Percentiles rank a stretch among this genome's conserved stretches.
Evolutionary conservation across 2,888 invertebrate species (phyloP).

Genomic region (Alloscopus bannaensis): DNA sequence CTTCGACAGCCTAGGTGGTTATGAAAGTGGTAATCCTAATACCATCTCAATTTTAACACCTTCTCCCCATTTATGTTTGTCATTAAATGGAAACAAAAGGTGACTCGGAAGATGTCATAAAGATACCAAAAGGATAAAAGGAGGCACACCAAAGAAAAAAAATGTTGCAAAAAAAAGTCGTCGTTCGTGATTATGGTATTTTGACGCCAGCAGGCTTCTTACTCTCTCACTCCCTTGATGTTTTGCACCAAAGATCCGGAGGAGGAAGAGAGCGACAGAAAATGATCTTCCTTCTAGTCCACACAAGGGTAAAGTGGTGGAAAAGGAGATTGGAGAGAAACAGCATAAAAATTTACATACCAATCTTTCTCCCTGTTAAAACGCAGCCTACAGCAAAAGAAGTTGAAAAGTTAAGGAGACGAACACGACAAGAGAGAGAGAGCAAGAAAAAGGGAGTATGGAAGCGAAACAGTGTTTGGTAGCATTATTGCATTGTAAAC

Average conservation of each 20-base stretch:
- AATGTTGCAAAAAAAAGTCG: slow-evolving; percentile 17
- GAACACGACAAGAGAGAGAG: no score
- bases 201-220: slow-evolving; percentile 10
- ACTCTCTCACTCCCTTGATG: no score
- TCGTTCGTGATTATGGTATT: slow-evolving; percentile 12
- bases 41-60: slow-evolving; percentile 19
- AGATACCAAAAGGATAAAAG: no score
- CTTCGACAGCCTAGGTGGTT: no score
- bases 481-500: slow-evolving; percentile 62
- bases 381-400: not conserved
- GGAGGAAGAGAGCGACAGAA: no score
- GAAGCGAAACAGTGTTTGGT: slow-evolving; percentile 35
- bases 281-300: no score
- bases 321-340: not conserved
- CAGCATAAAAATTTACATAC: not conserved
- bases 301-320: not conserved
- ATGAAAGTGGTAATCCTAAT: slow-evolving; percentile 7
- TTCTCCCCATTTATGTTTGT: not conserved
- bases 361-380: not conserved
- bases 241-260: no score
- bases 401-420: no score
- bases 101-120: slow-evolving; percentile 18
- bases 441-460: slow-evolving; percentile 19
- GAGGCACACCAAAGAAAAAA: no score
- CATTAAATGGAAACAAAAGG: slow-evolving; percentile 9